Evolutionary conservation across 2,113 vertebrate species (phyloP), one percentile per base, ranked within the genome.

Genomic region (Thymallus thymallus): DNA sequence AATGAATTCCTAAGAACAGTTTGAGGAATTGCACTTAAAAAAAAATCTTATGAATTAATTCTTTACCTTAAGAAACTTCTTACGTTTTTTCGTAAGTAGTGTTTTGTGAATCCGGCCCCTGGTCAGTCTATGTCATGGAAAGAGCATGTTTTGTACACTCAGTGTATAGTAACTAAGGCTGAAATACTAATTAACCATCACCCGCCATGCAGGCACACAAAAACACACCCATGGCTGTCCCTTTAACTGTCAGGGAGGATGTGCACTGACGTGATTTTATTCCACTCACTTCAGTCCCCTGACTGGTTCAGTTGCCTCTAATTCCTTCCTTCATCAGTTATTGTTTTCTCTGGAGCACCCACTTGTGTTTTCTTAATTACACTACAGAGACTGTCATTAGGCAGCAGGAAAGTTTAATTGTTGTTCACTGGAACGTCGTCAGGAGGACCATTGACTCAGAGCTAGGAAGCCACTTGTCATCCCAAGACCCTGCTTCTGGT

Each of bases 351-450:
- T 41, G 35, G 35, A 41, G 35, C 35, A 41, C 35, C 3, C 65
- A 62, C 71, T 66, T 51, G 63, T 69, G 72, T 23, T 65, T 22
- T 67, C 48, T 46, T 56, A 74, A 78, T 70, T 24, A 61, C 58
- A 73, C 46, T 29, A n/a, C 13, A 63, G 71, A 55, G 51, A 74
- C 29, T 26, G 16, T 51, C 62, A 80, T 65, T 71, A 56, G 58
- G 61, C 16, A 51, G 6, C 24, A 67, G 18, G 9, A 23, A 32
- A 20, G 32, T 76, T 71, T 56, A 56, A 41, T 45, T 61, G 74
- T 65, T 76, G 60, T 55, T 55, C 51, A 60, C 32, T 35, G 61
- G 29, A 79, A 66, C 26, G 26, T 26, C 20, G 32, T 58, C 29
- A 18, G 65, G 51, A 73, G 41, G 22, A 51, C 60, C 67, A 63